Evolutionary conservation across 2,797 vertebrate genomes (phyloP).

Genomic region (Chrosomus eos): DNA sequence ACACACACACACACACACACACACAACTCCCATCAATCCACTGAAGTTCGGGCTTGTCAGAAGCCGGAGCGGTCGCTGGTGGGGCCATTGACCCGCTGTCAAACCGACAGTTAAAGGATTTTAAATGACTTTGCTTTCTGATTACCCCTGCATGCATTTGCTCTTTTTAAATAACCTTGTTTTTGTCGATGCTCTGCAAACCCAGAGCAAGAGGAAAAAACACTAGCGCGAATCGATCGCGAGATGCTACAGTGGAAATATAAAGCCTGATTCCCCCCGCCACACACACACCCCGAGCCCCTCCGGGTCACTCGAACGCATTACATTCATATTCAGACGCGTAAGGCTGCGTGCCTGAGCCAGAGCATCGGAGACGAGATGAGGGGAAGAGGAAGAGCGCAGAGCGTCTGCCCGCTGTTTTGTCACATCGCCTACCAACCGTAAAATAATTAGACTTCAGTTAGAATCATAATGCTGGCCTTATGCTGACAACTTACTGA

Average conservation of each 20-base stretch:
- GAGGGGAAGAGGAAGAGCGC: slow-evolving; percentile 31
- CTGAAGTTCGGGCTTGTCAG: slow-evolving; percentile 67
- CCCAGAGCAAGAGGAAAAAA: slow-evolving; percentile 35
- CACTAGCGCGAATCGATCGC: slow-evolving; percentile 5
- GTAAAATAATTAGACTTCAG: slow-evolving; percentile 68
- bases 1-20: slow-evolving; percentile 44
- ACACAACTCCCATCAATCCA: slow-evolving; percentile 41
- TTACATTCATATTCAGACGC: slow-evolving; percentile 64
- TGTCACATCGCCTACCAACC: slow-evolving; percentile 59
- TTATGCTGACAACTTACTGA: slow-evolving; percentile 61
- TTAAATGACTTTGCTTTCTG: slow-evolving; percentile 79
- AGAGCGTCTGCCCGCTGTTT: slow-evolving; percentile 58
- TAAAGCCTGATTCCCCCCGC: slow-evolving; percentile 10
- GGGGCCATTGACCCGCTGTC: slow-evolving; percentile 76
- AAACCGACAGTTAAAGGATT: slow-evolving; percentile 80
- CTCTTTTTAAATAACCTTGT: slow-evolving; percentile 76
- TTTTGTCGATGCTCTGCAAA: slow-evolving; percentile 67
- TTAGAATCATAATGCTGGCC: slow-evolving; percentile 66
- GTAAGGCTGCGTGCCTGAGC: slow-evolving; percentile 51
- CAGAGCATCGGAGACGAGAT: slow-evolving; percentile 40
- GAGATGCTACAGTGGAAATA: background rate
- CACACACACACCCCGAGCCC: slow-evolving; percentile 29
- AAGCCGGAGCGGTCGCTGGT: slow-evolving; percentile 62
- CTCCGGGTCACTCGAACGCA: slow-evolving; percentile 52
- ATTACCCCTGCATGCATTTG: slow-evolving; percentile 73